Conservation (phyloP, 2,797 vertebrate species). For the Poeciliopsis infans region DNA sequence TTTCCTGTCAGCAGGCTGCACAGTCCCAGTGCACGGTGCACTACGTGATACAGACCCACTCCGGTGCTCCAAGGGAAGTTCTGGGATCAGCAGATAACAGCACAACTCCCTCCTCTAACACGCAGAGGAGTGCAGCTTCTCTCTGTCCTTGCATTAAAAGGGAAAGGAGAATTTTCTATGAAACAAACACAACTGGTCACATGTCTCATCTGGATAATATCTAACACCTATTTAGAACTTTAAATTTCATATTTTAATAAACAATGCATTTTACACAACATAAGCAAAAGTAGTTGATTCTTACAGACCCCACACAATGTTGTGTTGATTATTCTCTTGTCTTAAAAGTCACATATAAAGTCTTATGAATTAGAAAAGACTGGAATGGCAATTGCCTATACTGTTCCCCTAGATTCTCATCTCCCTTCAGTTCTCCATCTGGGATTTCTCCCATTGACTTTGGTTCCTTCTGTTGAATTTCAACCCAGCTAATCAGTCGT, state of each 20-base stretch:
- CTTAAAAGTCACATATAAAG: not conserved
- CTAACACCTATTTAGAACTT: not conserved
- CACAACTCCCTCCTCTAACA: constrained; percentile 79
- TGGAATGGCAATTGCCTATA: not conserved
- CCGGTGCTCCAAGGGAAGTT: constrained; percentile 89
- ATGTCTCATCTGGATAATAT: constrained; percentile 7
- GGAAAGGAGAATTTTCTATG: constrained; percentile 62
- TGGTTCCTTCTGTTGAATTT: too few species aligned
- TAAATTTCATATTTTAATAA: not conserved
- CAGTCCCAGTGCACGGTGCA: constrained; percentile 69
- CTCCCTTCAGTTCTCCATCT: too few species aligned
- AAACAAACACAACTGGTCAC: constrained; percentile 48
- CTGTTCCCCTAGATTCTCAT: too few species aligned
- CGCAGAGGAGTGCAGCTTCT: constrained; percentile 62
- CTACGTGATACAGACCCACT: constrained; percentile 83
- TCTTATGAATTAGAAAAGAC: not conserved
- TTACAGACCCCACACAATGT: not conserved
- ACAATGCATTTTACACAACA: not conserved
- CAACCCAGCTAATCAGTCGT: too few species aligned
- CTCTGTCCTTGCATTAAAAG: constrained; percentile 67
- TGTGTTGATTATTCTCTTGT: not conserved
- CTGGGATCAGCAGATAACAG: constrained; percentile 92
- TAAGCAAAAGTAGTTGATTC: not conserved
- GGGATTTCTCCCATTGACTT: too few species aligned
- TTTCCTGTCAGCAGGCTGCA: constrained; percentile 87